Base-by-base conservation (phyloP, 1,140 invertebrate species). In the Microplitis mediator region DNA sequence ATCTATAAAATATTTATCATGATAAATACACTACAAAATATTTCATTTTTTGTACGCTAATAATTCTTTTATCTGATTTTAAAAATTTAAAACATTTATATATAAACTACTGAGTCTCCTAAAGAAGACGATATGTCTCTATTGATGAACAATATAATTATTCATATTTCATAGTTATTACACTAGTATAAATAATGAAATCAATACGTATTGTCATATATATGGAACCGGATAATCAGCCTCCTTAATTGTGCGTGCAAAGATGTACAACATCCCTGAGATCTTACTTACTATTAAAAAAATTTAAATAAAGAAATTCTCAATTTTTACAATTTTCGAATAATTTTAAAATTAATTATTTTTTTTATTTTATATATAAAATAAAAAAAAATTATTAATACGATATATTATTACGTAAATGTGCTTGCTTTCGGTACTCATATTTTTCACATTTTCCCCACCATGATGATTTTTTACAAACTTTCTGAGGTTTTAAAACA, bases 381-480 rank as follows among this genome's bases (percentile, higher is more conserved):
- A 39, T 45, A 39, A n/a, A 64, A 32, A 32, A 61, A 31, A 13
- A 23, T 63, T 4, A 71, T 86, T 87, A 91, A 81, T 92, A 95
- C 52, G 90, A 84, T 77, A 90, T 84, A 82, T 95, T 95, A 79
- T 95, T 90, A 68, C 92, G 90, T 11, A 96, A 82, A 77, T 92
- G 89, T 0, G 95, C 95, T 79, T 92, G 91, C 75, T 95, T 93
- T 70, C 90, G 89, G 77, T 90, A 89, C 45, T 90, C 90, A 70
- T 90, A 88, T 71, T 90, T 90, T 11, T 91, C 82, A 80, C 97
- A 98, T 76, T 92, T 93, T 1, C 95, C 95, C 93, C 93, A 95
- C 91, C 93, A 95, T 3, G 91, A 92, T 8, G 91, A 87, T 76
- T 93, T 90, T 11, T 88, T 86, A 85, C 96, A 98, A 1, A 92